These are phyloP conservation scores for Mongoloraphidia duomilia DNA, from an alignment of 2,888 invertebrate genomes.

Conservation along the genomic window DNA sequence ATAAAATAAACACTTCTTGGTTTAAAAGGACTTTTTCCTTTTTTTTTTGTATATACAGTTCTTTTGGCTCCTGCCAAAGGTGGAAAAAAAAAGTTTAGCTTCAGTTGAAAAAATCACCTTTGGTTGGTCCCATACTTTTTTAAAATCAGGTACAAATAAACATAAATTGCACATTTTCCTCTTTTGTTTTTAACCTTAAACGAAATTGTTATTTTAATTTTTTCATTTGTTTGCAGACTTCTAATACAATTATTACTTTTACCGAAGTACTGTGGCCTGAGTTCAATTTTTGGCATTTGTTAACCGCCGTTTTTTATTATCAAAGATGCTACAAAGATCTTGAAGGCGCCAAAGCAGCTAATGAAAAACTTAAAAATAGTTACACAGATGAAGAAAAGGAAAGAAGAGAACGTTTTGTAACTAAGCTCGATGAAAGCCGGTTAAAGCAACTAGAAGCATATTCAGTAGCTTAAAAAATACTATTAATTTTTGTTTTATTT, in stretches of 20 bases:
- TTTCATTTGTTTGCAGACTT: slow-evolving; percentile 38
- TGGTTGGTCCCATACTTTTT: too few species aligned
- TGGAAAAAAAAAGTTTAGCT: too few species aligned
- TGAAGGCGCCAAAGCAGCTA: slow-evolving; percentile 15
- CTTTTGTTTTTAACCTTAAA: too few species aligned
- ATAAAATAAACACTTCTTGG: too few species aligned
- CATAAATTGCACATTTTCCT: too few species aligned
- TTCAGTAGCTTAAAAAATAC: slow-evolving; percentile 13
- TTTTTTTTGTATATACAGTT: too few species aligned
- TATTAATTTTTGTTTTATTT: slow-evolving; percentile 8
- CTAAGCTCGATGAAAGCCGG: slow-evolving; percentile 29
- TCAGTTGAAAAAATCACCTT: too few species aligned
- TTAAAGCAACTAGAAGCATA: slow-evolving; percentile 20
- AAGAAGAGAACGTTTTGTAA: slow-evolving; percentile 29
- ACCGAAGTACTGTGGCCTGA: slow-evolving; percentile 91
- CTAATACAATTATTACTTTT: slow-evolving; percentile 72
- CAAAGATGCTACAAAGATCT: slow-evolving; percentile 40
- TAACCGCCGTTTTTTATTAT: slow-evolving; percentile 74
- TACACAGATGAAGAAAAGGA: slow-evolving; percentile 10
- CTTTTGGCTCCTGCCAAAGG: too few species aligned
- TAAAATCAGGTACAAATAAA: too few species aligned
- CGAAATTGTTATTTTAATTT: too few species aligned
- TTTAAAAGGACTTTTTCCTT: too few species aligned
- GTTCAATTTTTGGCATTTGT: slow-evolving; percentile 82
- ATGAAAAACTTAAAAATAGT: slow-evolving; percentile 17